Evolutionary conservation across 2,113 vertebrate species (phyloP).

Genomic region (Strix uralensis): DNA sequence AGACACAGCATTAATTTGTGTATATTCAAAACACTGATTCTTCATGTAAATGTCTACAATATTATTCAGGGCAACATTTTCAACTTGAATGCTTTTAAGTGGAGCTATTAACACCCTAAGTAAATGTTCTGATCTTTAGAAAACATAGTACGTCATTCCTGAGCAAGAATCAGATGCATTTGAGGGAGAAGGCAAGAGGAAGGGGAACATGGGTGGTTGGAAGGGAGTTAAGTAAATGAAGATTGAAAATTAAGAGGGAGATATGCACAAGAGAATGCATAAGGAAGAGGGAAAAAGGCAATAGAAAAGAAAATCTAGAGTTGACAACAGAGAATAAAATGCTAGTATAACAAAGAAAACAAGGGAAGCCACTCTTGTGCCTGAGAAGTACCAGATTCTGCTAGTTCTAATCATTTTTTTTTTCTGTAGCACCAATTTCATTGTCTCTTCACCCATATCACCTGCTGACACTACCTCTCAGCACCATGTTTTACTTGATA

Average conservation of each 20-base stretch:
- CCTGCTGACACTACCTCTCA: not conserved
- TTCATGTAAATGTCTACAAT: not conserved
- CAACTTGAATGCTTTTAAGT: not conserved
- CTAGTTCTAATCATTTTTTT: not conserved
- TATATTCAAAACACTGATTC: not conserved
- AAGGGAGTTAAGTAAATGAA: not conserved
- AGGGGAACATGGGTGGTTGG: not conserved
- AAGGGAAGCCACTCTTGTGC: not conserved
- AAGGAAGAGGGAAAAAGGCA: not conserved
- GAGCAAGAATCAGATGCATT: not conserved
- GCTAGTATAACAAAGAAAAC: not conserved
- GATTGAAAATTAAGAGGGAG: not conserved
- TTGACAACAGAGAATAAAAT: not conserved
- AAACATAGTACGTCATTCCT: not conserved
- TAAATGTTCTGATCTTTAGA: not conserved
- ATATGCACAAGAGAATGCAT: not conserved
- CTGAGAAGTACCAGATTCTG: not conserved
- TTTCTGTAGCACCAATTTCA: not conserved
- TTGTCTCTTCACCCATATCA: not conserved
- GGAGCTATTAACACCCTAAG: not conserved
- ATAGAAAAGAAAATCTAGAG: not conserved
- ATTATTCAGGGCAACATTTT: not conserved
- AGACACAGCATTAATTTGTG: not conserved
- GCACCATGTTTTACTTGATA: not conserved
- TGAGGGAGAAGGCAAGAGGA: not conserved